These are phyloP conservation scores for Scaeva pyrastri DNA, from an alignment of 2,888 invertebrate species.

Conservation along the genomic window DNA sequence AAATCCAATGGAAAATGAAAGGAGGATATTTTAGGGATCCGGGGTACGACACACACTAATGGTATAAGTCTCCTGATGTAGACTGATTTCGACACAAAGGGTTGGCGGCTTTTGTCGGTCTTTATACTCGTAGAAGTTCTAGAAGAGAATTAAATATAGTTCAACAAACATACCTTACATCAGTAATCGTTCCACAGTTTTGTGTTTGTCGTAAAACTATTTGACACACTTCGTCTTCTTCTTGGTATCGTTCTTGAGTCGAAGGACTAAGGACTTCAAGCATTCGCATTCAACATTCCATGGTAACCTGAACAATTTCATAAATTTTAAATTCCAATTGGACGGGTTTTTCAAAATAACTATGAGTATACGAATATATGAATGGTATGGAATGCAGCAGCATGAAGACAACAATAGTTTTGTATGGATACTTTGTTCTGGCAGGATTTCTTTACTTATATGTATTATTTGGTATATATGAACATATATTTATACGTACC, in stretches of 20 bases:
- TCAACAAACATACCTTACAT: background rate
- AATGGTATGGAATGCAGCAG: constrained; percentile 24
- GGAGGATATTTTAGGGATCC: background rate
- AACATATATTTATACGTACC: background rate
- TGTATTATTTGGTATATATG: too few species aligned
- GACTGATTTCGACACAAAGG: background rate
- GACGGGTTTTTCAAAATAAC: constrained; percentile 20
- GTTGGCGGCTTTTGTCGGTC: background rate
- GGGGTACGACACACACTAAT: background rate
- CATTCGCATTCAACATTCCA: constrained; percentile 39
- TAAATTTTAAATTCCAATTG: constrained; percentile 72
- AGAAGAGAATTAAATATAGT: background rate
- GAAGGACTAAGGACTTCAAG: constrained; percentile 33
- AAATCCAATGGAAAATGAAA: constrained; percentile 48
- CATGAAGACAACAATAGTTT: constrained; percentile 35
- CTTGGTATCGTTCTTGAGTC: background rate
- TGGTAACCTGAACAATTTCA: constrained; percentile 67
- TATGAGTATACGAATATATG: background rate
- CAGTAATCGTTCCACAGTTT: constrained; percentile 53
- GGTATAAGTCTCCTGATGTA: too few species aligned
- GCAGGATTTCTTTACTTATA: constrained; percentile 1
- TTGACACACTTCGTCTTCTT: constrained; percentile 62
- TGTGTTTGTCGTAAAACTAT: constrained; percentile 66
- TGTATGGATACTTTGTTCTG: background rate
- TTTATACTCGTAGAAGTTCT: background rate